Conservation (phyloP, 2,113 vertebrate genomes). For the Ceyx margarethae region DNA sequence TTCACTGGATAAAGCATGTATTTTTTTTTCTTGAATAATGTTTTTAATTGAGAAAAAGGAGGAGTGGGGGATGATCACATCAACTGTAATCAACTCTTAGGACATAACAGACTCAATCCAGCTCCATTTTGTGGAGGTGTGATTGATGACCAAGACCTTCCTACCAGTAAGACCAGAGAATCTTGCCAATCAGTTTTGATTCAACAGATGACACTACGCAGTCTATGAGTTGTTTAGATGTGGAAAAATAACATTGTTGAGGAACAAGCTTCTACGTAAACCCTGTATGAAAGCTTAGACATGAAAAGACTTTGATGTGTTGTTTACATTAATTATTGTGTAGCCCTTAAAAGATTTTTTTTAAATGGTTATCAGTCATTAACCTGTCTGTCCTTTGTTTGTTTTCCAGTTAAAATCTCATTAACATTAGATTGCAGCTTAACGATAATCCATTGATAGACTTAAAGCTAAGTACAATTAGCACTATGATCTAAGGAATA, state of each 20-base stretch:
- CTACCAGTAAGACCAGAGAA: slow-evolving; percentile 27
- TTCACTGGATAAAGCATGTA: not conserved
- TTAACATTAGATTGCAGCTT: slow-evolving; percentile 1
- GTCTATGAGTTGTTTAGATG: slow-evolving; percentile 63
- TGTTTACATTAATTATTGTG: slow-evolving; percentile 41
- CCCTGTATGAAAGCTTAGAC: slow-evolving; percentile 29
- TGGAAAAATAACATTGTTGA: slow-evolving; percentile 59
- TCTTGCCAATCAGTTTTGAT: slow-evolving; percentile 60
- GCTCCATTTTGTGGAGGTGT: slow-evolving; percentile 50
- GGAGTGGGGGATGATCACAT: not conserved
- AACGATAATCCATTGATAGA: not conserved
- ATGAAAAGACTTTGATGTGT: slow-evolving; percentile 50
- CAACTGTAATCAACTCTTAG: not conserved
- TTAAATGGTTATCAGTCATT: slow-evolving; percentile 29
- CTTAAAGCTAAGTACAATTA: not conserved
- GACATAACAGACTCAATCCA: not conserved
- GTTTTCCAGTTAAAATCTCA: slow-evolving; percentile 52
- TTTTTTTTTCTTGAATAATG: not conserved
- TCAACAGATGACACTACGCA: slow-evolving; percentile 49
- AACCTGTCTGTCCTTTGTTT: slow-evolving; percentile 2
- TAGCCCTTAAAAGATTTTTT: not conserved
- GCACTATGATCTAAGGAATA: not conserved
- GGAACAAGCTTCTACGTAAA: slow-evolving; percentile 33
- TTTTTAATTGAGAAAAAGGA: not conserved
- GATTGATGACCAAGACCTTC: slow-evolving; percentile 63